phyloP scores from a whole-genome alignment of 1,140 invertebrate species.

The Calliphora vicina region DNA sequence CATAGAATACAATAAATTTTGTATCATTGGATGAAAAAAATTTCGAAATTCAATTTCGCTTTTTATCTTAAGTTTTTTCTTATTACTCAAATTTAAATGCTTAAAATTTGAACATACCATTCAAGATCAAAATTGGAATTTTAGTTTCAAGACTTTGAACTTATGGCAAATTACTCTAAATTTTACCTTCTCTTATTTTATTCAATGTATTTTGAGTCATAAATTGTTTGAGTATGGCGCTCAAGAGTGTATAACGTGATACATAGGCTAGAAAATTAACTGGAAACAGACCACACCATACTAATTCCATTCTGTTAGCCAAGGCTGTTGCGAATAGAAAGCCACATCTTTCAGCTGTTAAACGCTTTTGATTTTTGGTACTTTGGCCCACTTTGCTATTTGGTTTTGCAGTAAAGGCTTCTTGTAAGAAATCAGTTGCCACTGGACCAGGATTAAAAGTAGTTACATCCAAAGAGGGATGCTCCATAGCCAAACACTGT shows the following conservation, averaged over 20 bases:
- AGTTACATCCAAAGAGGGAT: constrained; percentile 69
- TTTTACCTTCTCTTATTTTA: constrained; percentile 63
- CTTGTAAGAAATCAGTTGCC: constrained; percentile 75
- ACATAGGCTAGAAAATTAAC: constrained; percentile 73
- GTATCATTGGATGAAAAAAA: no score
- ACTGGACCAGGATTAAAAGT: constrained; percentile 81
- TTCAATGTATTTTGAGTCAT: constrained; percentile 57
- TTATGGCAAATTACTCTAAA: constrained; percentile 36
- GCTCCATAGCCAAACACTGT: constrained; percentile 71
- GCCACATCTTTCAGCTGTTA: constrained; percentile 78
- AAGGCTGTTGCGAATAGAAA: constrained; percentile 76
- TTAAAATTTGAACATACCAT: background rate
- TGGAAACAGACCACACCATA: constrained; percentile 77
- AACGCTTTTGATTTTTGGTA: constrained; percentile 66
- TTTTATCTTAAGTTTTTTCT: no score
- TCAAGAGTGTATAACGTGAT: constrained; percentile 70
- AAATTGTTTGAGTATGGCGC: constrained; percentile 56
- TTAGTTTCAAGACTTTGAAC: background rate
- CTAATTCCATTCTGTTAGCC: constrained; percentile 78
- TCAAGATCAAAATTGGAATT: background rate
- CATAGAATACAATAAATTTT: no score
- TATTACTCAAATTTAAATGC: no score
- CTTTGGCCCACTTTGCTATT: constrained; percentile 68
- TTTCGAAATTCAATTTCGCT: no score
- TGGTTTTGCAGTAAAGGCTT: constrained; percentile 73